These are phyloP conservation scores for Rousettus leschenaultii DNA, from an alignment of 2,113 vertebrate species.

Conservation along the genomic window DNA sequence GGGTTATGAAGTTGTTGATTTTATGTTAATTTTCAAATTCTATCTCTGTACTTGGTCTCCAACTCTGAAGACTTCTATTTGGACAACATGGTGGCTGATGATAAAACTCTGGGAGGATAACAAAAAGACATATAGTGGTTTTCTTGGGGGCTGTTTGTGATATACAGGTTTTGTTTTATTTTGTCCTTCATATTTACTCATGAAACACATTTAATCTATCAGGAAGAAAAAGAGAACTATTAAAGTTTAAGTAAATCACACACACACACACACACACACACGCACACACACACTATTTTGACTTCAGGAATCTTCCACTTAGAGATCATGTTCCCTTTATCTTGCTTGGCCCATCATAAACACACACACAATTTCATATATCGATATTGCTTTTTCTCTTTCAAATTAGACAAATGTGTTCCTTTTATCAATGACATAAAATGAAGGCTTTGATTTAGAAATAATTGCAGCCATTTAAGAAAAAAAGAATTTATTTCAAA, in stretches of 20 bases:
- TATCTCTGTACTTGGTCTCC: neutral
- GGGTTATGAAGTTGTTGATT: neutral
- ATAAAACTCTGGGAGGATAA: neutral
- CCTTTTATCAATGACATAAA: neutral
- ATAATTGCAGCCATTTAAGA: neutral
- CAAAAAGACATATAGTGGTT: neutral
- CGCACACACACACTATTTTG: neutral
- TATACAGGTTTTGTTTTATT: neutral
- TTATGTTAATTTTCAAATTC: neutral
- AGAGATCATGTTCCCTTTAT: neutral
- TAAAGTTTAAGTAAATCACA: neutral
- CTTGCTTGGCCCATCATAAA: neutral
- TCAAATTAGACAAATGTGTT: neutral
- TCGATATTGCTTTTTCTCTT: neutral
- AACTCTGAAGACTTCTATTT: neutral
- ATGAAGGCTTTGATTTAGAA: slow-evolving; percentile 24
- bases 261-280: too few species aligned
- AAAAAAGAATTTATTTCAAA: neutral
- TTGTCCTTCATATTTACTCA: neutral
- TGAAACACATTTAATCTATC: neutral
- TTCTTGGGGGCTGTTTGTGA: neutral
- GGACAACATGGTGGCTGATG: neutral
- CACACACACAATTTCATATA: neutral
- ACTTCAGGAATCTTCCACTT: neutral
- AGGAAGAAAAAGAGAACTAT: neutral